Evolutionary conservation across 2,888 invertebrate genomes (phyloP), one percentile per base, ranked within the genome.

Genomic region (Caenorhabditis imperialis): DNA sequence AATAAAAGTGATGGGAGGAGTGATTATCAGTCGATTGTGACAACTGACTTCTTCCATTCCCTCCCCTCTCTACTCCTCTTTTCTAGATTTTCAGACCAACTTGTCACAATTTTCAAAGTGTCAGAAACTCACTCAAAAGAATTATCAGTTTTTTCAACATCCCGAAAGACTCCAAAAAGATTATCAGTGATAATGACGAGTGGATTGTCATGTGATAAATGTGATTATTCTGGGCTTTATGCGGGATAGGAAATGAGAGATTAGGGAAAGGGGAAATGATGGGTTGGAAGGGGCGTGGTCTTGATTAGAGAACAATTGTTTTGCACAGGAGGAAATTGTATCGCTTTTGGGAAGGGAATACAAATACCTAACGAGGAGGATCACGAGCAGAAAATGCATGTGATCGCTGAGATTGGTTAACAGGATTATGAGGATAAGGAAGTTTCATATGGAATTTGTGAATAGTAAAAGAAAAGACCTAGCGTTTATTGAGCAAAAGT

Each of bases 11-110:
- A 48, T 51, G 50, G 22, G 25, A 38, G 38, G 23, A 16, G 42
- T 40, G 40, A 54, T 63, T 54, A 61, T 61, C 60, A 51, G 50
- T 42, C 30, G 58, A 60, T 60, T 61, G 44, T 50, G 54, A 65
- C 63, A 65, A 48, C 63, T 63, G 63, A 30, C 50, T 12, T n/a
- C 44, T 53, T 27, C 25, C 27, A 30, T 51, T 35, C 53, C 55
- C 55, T 23, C 35, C 35, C 35, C 54, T 53, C 37, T 16, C 22
- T 37, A 47, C 40, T 50, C 27, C 44, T 12, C 44, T 20, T 44
- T 18, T 44, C 30, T 18, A 33, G 33, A 30, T 22, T 38, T 40
- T 6, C 6, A 30, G 30, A 30, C 7, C 10, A 30, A 30, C 6
- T 30, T 30, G 10, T 30, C 10, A 30, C 30, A 30, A 30, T 7